phyloP scores from a whole-genome alignment of 2,888 invertebrate genomes.

The Synergus umbraculus region DNA sequence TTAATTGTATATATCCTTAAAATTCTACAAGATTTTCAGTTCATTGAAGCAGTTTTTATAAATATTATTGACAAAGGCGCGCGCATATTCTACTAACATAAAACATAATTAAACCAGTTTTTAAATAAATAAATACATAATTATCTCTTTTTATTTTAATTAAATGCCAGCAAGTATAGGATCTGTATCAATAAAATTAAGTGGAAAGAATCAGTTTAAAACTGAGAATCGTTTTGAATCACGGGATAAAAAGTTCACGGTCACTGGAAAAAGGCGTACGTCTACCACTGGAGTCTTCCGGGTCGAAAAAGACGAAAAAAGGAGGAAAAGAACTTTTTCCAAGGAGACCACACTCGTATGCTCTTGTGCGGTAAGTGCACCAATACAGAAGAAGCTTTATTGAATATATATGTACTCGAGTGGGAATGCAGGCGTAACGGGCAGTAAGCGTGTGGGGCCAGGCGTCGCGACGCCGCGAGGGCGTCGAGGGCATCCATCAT shows the following conservation, averaged over 20 bases:
- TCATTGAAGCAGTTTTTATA: no score
- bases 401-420: slow-evolving; percentile 51
- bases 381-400: slow-evolving; percentile 49
- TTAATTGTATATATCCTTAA: no score
- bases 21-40: no score
- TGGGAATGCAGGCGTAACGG: slow-evolving; percentile 50
- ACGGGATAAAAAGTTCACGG: slow-evolving; percentile 15
- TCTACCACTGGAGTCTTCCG: slow-evolving; percentile 43
- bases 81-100: no score
- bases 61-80: no score
- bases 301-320: slow-evolving; percentile 41
- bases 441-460: slow-evolving; percentile 58
- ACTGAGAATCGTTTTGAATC: background rate
- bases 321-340: slow-evolving; percentile 44
- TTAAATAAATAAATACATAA: no score
- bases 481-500: slow-evolving; percentile 74
- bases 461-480: slow-evolving; percentile 73
- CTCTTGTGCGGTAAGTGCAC: slow-evolving; percentile 36
- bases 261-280: slow-evolving; percentile 33
- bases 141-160: no score
- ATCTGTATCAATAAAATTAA: background rate
- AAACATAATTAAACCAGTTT: no score
- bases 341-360: slow-evolving; percentile 35
- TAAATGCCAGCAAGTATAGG: background rate
- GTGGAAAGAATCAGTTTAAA: background rate